These are phyloP conservation scores for Sarcophaga subvicina DNA, from an alignment of 2,888 invertebrate species.

Conservation along the genomic window DNA sequence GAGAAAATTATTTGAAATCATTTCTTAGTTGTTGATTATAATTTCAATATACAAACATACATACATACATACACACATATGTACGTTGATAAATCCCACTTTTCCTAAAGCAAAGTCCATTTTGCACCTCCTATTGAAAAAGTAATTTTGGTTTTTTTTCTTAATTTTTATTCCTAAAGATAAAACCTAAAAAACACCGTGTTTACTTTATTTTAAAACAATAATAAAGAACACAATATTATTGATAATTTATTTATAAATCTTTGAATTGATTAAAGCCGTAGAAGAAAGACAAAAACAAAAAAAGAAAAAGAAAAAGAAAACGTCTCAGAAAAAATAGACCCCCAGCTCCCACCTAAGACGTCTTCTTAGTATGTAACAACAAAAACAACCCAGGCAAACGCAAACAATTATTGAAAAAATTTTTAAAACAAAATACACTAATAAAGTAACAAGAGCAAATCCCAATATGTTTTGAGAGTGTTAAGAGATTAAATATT, in stretches of 20 bases:
- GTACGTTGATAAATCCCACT: background rate
- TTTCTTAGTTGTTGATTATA: background rate
- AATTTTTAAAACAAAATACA: background rate
- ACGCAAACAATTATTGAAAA: constrained; percentile 35
- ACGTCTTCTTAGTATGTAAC: constrained; percentile 23
- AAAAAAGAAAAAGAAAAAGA: background rate
- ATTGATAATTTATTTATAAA: constrained; percentile 50
- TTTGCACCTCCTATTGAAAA: background rate
- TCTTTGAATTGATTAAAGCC: constrained; percentile 51
- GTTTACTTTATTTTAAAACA: background rate
- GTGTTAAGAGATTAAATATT: constrained; percentile 54
- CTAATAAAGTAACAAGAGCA: constrained; percentile 25
- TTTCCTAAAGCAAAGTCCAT: background rate
- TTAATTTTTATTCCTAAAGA: background rate
- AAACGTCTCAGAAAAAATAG: background rate
- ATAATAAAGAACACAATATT: background rate
- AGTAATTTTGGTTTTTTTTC: background rate
- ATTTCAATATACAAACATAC: background rate
- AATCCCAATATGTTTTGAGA: constrained; percentile 27
- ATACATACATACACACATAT: constrained; percentile 1
- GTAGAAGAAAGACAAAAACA: background rate
- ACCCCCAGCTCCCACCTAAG: constrained; percentile 35
- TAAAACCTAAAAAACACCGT: background rate
- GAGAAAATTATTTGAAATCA: background rate
- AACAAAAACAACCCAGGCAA: constrained; percentile 28